Conservation (phyloP, 2,888 invertebrate species). For the Drosophila borborema region DNA sequence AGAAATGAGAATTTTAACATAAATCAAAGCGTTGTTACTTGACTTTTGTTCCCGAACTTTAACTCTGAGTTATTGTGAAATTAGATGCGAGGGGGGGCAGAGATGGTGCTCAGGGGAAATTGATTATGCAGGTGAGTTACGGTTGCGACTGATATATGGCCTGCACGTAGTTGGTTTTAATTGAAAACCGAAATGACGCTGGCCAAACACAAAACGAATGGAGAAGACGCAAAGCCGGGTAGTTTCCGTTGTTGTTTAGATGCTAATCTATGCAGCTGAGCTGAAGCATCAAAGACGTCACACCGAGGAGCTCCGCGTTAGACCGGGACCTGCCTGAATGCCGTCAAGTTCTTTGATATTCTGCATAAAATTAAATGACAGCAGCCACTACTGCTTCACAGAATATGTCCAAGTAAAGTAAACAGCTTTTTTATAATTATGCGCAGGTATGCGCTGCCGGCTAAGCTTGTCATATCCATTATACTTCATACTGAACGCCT, state of each 20-base stretch:
- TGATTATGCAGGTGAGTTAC: slow-evolving; percentile 74
- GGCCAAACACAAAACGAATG: slow-evolving; percentile 26
- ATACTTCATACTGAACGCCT: background rate
- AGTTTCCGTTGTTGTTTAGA: slow-evolving; percentile 65
- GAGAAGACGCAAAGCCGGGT: slow-evolving; percentile 24
- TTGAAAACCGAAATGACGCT: slow-evolving; percentile 68
- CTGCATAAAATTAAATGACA: slow-evolving; percentile 68
- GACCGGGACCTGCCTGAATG: slow-evolving; percentile 3
- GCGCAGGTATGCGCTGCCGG: slow-evolving; percentile 49
- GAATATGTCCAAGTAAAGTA: slow-evolving; percentile 70
- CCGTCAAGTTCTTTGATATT: slow-evolving; percentile 66
- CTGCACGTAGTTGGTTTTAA: slow-evolving; percentile 62
- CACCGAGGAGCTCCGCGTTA: slow-evolving; percentile 11
- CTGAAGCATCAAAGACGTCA: slow-evolving; percentile 55
- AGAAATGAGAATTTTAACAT: slow-evolving; percentile 16
- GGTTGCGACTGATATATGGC: slow-evolving; percentile 61
- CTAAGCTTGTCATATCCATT: slow-evolving; percentile 19
- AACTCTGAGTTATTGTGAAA: slow-evolving; percentile 15
- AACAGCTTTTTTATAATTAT: slow-evolving; percentile 71
- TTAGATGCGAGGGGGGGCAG: background rate
- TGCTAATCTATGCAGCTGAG: slow-evolving; percentile 74
- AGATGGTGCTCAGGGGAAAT: slow-evolving; percentile 43
- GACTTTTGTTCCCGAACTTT: background rate
- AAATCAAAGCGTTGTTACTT: slow-evolving; percentile 26
- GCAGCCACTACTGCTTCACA: slow-evolving; percentile 29